phyloP scores from a whole-genome alignment of 2,797 vertebrate genomes.

The Tarsius wallacei region DNA sequence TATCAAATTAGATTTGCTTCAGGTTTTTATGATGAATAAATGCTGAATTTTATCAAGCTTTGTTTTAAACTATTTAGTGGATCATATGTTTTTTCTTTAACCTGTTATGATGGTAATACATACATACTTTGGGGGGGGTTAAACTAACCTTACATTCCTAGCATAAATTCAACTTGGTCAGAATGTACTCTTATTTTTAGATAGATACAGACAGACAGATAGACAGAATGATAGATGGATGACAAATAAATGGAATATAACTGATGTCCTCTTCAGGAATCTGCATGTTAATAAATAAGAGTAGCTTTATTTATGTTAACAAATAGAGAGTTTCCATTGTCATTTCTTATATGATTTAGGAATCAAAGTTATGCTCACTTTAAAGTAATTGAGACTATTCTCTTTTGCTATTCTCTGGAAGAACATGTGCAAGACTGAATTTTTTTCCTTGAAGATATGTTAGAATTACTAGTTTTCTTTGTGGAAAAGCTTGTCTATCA shows the following conservation, averaged over 20 bases:
- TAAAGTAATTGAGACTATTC: not conserved
- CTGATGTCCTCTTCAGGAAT: not conserved
- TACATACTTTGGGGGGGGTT: not conserved
- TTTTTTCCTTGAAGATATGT: not conserved
- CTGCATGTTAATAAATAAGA: not conserved
- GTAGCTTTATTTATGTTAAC: not conserved
- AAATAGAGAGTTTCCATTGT: no score
- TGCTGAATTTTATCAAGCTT: not conserved
- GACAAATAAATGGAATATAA: not conserved
- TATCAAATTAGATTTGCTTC: not conserved
- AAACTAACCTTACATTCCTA: not conserved
- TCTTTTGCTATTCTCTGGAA: not conserved
- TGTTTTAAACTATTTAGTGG: not conserved
- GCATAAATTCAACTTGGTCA: not conserved
- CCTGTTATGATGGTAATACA: not conserved
- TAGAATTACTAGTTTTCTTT: not conserved
- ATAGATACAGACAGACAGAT: not conserved
- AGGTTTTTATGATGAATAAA: constrained; percentile 8
- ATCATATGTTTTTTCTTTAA: not conserved
- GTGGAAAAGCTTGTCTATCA: not conserved
- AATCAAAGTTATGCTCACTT: not conserved
- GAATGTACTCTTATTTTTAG: not conserved
- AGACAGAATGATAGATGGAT: not conserved
- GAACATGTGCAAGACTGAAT: not conserved
- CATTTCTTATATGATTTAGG: not conserved